These are phyloP conservation scores for Anarhynchus alexandrinus DNA, from an alignment of 2,113 vertebrate species.

Conservation along the genomic window DNA sequence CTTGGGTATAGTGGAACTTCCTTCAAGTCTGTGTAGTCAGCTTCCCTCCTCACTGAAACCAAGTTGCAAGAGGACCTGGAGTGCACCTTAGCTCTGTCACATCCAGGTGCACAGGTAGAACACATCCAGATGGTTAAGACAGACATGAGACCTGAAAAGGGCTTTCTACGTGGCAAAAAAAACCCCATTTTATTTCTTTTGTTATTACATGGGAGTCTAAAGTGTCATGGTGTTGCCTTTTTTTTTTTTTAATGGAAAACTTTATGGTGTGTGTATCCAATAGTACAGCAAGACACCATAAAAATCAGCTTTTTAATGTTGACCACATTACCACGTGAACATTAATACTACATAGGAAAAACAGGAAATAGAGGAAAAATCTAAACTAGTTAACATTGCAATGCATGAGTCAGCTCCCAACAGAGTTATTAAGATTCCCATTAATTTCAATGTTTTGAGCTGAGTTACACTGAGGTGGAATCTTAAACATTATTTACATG, in stretches of 20 bases:
- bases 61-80: not conserved
- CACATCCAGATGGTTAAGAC: not conserved
- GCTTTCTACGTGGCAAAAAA: not conserved
- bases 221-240: not conserved
- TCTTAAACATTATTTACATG: not conserved
- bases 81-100: not conserved
- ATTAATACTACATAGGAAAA: not conserved
- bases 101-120: not conserved
- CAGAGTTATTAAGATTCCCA: not conserved
- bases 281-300: not conserved
- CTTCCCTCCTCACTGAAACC: not conserved
- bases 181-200: not conserved
- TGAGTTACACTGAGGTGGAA: not conserved
- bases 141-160: not conserved
- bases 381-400: not conserved
- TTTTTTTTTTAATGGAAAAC: not conserved
- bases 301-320: not conserved
- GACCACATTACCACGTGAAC: fast-evolving
- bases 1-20: not conserved
- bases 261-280: not conserved
- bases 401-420: not conserved
- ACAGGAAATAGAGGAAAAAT: not conserved
- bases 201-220: not conserved
- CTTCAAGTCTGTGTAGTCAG: not conserved
- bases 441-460: not conserved